A percentile compares a stretch with the other conserved stretches of the same genome.
Evolutionary conservation across 2,888 invertebrate species (phyloP).

Genomic region (Oscheius sp.): DNA sequence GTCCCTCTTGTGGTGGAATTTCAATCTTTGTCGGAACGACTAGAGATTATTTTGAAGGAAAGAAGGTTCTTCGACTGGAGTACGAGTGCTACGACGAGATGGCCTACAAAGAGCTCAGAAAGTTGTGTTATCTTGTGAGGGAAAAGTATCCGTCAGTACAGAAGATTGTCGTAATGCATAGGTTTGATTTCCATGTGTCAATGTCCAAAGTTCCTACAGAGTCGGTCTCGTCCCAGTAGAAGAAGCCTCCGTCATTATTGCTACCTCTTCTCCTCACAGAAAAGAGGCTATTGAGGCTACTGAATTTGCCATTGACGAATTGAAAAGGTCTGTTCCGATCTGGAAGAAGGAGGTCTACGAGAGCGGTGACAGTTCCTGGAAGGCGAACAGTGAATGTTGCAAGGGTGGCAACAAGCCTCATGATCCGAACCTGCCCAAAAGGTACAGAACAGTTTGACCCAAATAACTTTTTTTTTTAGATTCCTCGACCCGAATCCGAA

Average conservation of each 20-base stretch:
- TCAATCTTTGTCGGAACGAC: slow-evolving; percentile 67
- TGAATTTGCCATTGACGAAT: slow-evolving; percentile 62
- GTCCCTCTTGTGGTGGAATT: slow-evolving; percentile 65
- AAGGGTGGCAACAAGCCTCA: too few species aligned
- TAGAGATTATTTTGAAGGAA: slow-evolving; percentile 64
- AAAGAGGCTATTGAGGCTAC: slow-evolving; percentile 67
- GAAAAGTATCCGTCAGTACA: slow-evolving; percentile 47
- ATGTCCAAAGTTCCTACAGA: slow-evolving; percentile 15
- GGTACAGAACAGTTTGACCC: background rate
- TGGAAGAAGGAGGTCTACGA: slow-evolving; percentile 64
- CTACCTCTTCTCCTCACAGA: slow-evolving; percentile 67
- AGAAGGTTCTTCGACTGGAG: slow-evolving; percentile 55
- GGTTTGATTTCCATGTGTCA: slow-evolving; percentile 30
- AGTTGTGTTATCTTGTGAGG: slow-evolving; percentile 53
- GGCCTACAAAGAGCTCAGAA: slow-evolving; percentile 65
- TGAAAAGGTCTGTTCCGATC: slow-evolving; percentile 68
- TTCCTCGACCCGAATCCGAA: slow-evolving; percentile 21
- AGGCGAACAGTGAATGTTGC: slow-evolving; percentile 36
- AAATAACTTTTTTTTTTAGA: background rate
- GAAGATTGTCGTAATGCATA: slow-evolving; percentile 64
- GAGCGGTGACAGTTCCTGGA: slow-evolving; percentile 40
- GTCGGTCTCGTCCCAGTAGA: slow-evolving; percentile 61
- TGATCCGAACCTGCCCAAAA: background rate
- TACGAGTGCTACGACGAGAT: slow-evolving; percentile 70
- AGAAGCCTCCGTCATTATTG: slow-evolving; percentile 69